Conservation (phyloP, 2,113 vertebrate species). For the Lasiurus borealis region DNA sequence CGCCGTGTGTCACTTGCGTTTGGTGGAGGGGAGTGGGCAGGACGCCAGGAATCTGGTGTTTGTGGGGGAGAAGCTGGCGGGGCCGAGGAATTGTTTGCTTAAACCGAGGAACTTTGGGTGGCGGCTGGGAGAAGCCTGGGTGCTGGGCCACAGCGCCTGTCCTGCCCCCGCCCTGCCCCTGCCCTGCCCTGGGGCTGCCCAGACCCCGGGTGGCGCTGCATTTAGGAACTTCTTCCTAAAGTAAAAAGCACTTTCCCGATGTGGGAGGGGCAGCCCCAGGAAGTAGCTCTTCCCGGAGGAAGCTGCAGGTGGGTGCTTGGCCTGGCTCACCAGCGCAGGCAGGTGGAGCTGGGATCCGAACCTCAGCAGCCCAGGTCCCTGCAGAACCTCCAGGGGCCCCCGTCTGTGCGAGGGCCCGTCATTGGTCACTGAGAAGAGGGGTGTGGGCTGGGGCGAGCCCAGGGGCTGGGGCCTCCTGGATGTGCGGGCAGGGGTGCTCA, state of each 20-base stretch:
- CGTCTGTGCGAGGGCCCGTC: accelerated
- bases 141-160: not conserved
- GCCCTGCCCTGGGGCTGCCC: not conserved
- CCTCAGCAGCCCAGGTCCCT: not conserved
- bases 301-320: not conserved
- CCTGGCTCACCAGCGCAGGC: accelerated
- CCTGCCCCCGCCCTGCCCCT: no score
- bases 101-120: not conserved
- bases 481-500: no score
- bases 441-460: not conserved
- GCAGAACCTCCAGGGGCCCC: not conserved
- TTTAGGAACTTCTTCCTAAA: not conserved
- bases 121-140: not conserved
- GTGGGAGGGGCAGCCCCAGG: accelerated
- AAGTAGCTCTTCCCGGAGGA: not conserved
- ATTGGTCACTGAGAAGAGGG: accelerated
- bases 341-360: not conserved
- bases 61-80: not conserved
- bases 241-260: not conserved
- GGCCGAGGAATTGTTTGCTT: not conserved
- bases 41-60: not conserved
- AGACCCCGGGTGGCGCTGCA: not conserved
- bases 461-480: not conserved
- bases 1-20: not conserved
- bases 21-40: not conserved